Base-by-base conservation (phyloP, 2,797 vertebrate genomes). In the Anguilla obscura region DNA sequence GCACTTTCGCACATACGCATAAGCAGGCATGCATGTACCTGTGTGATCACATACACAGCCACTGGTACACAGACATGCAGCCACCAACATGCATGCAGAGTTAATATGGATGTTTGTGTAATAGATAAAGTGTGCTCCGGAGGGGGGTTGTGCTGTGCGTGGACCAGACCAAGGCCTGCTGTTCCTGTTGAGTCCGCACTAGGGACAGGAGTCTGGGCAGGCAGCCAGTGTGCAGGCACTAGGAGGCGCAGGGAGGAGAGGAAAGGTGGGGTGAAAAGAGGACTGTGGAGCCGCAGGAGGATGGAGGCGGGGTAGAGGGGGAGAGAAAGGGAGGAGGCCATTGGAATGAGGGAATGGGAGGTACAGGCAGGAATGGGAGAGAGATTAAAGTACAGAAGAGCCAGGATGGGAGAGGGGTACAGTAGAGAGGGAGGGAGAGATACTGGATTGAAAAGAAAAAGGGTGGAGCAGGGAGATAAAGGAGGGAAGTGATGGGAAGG, bases 151-250 rank as follows among this genome's bases (percentile, higher is more conserved):
- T 88, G 63, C 33, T 45, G 48, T 79, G 87, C 12, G 8, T 90
- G 89, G 89, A 91, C 54, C 88, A 85, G 86, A 83, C 54, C 86
- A 71, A 82, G 88, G 89, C 88, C 89, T 90, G 89, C 90, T 92
- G 88, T 40, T 87, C 83, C 60, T 60, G 69, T 52, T 91, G 89
- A 90, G 58, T 91, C 92, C 89, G 89, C 85, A 89, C 36, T 52
- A 89, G 87, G 88, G 50, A 0, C 24, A 69, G 69, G 27, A 74
- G 69, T 27, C 69, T 33, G 6, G 6, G 58, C 8, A 18, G 12
- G 12, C 86, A 76, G 40, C 69, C 69, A 86, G 27, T 33, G 71
- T 71, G n/a, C 63, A 58, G 56, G 50, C 60, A n/a, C 50, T 7
- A 85, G 36, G 52, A 85, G 84, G 27, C 2, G 33, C 40, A 16